Base-by-base conservation (phyloP, 1,140 invertebrate species). In the Leguminivora glycinivorella region DNA sequence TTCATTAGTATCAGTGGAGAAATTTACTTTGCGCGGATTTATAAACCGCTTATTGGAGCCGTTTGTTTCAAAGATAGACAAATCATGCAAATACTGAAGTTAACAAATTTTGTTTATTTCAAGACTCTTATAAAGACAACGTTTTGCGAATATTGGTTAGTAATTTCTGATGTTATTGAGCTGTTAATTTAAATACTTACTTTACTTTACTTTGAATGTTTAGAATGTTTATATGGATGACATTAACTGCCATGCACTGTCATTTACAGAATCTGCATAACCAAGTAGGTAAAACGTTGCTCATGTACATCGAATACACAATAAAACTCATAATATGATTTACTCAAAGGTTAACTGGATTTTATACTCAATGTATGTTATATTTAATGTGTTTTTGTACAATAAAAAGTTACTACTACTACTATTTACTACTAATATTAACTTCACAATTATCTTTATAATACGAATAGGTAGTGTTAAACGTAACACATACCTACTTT, bases 1-100 rank as follows among this genome's bases (percentile, higher is more conserved):
- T 84, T 85, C 83, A 87, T 88, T 88, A 87, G 78, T 83, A 84
- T 83, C 78, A 80, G 75, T 76, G 70, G 74, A 72, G 72, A 75
- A 79, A 83, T 81, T 83, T 77, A 19, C 43, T 73, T 56, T 70
- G 58, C 72, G 71, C 73, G 79, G 81, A 80, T 85, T 81, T 80
- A 78, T 77, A 79, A 82, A 83, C 79, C 75, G 68, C 66, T 31
- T 34, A 70, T 52, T 69, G 25, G 67, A 67, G 40, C 38, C 31
- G 68, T 69, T 71, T 69, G 67, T 47, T 56, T 69, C 47, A 22
- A 22, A 22, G 6, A 52, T n/a, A 52, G 47, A 52, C 17, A 52
- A 52, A 52, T 52, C 47, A 47, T 47, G 43, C n/a, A 47, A 47
- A 47, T 29, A 14, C 10, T 12, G 14, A 43, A 43, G 14, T 43